phyloP scores from a whole-genome alignment of 1,140 invertebrate species.

The Leptestheria dahalacensis region DNA sequence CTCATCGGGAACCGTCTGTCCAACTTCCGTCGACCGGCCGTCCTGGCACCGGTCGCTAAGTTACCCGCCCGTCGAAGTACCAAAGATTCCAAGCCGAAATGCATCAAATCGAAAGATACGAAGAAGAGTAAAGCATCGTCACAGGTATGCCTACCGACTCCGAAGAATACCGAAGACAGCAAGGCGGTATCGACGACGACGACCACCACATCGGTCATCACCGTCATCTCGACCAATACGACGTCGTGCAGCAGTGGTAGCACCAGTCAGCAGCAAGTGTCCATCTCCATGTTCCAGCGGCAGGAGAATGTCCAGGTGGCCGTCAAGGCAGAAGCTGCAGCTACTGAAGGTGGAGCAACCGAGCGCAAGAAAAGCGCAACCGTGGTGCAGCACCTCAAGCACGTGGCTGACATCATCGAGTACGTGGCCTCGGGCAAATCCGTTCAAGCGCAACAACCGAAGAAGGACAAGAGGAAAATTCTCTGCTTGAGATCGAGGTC shows the following conservation, averaged over 20 bases:
- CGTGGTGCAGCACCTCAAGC: conserved; percentile 1
- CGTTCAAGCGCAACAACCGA: not conserved
- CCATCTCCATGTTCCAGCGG: conserved; percentile 8
- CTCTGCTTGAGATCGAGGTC: not conserved
- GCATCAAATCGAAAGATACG: not conserved
- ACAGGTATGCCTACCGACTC: too few relatives aligned
- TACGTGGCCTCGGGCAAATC: conserved; percentile 5
- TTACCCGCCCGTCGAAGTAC: too few relatives aligned
- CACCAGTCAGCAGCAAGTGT: not conserved
- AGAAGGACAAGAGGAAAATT: not conserved
- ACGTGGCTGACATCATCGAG: conserved; percentile 13
- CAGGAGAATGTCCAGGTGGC: conserved; percentile 1
- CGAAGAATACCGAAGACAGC: too few relatives aligned
- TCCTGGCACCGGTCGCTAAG: too few relatives aligned
- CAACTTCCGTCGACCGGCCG: not conserved
- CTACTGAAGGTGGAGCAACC: not conserved
- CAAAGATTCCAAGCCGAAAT: not conserved
- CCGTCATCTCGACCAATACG: conserved; percentile 12
- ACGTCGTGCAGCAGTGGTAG: conserved; percentile 4
- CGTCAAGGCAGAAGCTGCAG: not conserved
- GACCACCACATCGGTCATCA: conserved; percentile 7
- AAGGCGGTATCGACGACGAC: conserved; percentile 8
- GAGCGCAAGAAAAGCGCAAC: not conserved
- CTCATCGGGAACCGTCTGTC: not conserved
- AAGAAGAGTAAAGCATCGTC: too few relatives aligned